phyloP scores from a whole-genome alignment of 2,797 vertebrate genomes.

The Chiroxiphia lanceolata region DNA sequence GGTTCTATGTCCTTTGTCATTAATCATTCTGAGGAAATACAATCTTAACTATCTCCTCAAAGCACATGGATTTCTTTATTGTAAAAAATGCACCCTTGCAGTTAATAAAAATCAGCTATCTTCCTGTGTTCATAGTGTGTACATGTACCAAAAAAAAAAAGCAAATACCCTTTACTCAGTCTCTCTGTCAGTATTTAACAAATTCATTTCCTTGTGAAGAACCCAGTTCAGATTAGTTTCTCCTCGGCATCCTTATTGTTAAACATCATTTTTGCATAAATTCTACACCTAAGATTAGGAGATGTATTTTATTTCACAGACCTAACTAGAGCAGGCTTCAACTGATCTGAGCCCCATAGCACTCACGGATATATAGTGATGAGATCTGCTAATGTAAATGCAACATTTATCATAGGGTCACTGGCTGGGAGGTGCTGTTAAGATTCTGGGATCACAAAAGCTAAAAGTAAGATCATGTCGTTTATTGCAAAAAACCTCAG shows the following conservation, averaged over 20 bases:
- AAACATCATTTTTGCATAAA: neutral
- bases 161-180: neutral
- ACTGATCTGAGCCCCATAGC: neutral
- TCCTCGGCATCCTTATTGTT: neutral
- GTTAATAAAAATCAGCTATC: neutral
- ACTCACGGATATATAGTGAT: neutral
- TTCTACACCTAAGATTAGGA: neutral
- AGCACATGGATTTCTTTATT: neutral
- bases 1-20: neutral
- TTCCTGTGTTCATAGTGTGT: neutral
- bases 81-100: neutral
- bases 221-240: neutral
- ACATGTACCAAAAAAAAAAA: neutral
- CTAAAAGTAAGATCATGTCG: neutral
- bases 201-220: neutral
- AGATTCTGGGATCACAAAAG: slow-evolving; percentile 23
- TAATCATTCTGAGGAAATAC: neutral
- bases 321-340: neutral
- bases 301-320: neutral
- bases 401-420: neutral
- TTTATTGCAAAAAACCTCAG: slow-evolving; percentile 1
- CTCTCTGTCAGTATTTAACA: neutral
- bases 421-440: slow-evolving; percentile 1
- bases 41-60: slow-evolving; percentile 18
- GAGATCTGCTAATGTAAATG: neutral